These are phyloP conservation scores for Plemyria rubiginata DNA, from an alignment of 2,888 invertebrate genomes.

Conservation along the genomic window DNA sequence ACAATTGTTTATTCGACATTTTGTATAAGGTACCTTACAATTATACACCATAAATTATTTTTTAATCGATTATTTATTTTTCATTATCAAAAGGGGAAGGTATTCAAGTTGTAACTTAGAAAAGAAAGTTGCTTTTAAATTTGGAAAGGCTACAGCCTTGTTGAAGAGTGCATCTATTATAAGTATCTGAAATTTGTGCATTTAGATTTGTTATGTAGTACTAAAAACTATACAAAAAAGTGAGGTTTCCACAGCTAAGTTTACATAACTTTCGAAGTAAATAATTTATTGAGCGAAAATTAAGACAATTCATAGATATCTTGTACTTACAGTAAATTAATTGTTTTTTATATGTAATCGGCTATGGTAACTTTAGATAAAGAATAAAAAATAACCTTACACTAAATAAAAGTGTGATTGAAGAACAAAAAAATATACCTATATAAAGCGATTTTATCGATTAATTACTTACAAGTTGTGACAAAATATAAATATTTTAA, in stretches of 20 bases:
- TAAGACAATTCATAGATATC: not conserved
- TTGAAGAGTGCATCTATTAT: constrained; percentile 14
- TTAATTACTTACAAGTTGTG: constrained; percentile 16
- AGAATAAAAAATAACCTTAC: constrained; percentile 38
- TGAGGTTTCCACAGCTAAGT: constrained; percentile 18
- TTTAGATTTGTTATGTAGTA: constrained; percentile 2
- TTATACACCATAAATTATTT: not conserved
- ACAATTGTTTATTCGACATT: too few species aligned
- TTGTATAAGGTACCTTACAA: too few species aligned
- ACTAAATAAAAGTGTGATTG: constrained; percentile 27
- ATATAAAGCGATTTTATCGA: constrained; percentile 40
- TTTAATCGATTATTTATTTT: not conserved
- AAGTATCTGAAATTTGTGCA: constrained; percentile 24
- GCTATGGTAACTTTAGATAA: constrained; percentile 33
- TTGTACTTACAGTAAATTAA: constrained; percentile 26
- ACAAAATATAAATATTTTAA: not conserved
- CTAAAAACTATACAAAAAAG: constrained; percentile 16
- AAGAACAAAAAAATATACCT: constrained; percentile 35
- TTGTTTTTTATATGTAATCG: constrained; percentile 1
- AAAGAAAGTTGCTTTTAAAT: not conserved
- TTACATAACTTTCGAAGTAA: not conserved
- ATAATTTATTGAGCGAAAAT: too few species aligned
- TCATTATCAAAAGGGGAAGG: not conserved
- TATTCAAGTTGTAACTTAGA: not conserved
- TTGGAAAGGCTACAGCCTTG: constrained; percentile 4